Base-by-base conservation (phyloP, 2,888 invertebrate species). In the Kryphioiulus occultus region DNA sequence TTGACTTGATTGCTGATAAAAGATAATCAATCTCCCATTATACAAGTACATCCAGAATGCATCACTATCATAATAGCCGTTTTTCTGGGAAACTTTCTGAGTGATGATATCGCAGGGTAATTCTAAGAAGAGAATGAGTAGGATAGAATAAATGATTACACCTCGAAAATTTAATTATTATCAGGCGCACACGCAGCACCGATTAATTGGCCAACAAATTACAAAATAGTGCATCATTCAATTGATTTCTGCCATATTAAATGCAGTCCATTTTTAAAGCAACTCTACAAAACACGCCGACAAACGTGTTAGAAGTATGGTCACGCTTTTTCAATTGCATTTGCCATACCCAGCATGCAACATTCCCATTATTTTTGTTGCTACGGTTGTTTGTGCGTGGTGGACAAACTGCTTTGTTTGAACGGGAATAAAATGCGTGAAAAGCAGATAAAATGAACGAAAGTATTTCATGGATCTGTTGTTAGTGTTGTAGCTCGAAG, bases 341-440 rank as follows among this genome's bases (percentile, higher is more conserved):
- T 68, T 68, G 26, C 26, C 68, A 26, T 68, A 68, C 68, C 68
- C 68, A 68, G 68, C 68, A 68, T 68, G 68, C 68, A 68, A 26
- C 68, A n/a, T 68, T 68, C 9, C 26, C 68, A 68, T 68, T 68
- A 68, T 68, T 68, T 68, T 26, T 68, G 26, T 19, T 68, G 26
- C 26, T 68, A 26, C 2, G 10, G 68, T 26, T 26, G 68, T 68
- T 68, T 68, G 26, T 68, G 26, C n/a, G n/a, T 26, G 12, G 68
- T 26, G 26, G 10, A 26, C 26, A 68, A 68, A 26, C 26, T 15
- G 26, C 26, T 68, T 68, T 26, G 26, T 68, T 68, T 68, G 12
- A 68, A 68, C 26, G 26, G 26, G 68, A 68, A 68, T 26, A 26
- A 68, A 68, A 68, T 68, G 68, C 68, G 68, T 68, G 68, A 68